These are phyloP conservation scores for Imbricaverruca yamaguchii DNA, from an alignment of 2,888 invertebrate genomes.

Conservation along the genomic window DNA sequence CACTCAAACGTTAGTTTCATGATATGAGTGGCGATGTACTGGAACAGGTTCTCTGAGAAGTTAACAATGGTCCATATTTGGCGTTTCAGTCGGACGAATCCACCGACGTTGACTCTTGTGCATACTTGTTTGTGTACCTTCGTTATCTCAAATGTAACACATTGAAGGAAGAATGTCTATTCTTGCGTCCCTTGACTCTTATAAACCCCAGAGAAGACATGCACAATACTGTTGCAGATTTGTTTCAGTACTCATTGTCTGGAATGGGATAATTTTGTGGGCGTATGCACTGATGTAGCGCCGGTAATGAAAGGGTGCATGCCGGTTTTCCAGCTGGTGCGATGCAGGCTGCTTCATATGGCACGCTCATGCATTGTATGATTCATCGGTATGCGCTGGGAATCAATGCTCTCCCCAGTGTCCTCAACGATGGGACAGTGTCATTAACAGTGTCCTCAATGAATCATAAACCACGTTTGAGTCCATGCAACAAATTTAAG, in stretches of 20 bases:
- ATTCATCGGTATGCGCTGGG: constrained; percentile 25
- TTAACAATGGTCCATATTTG: constrained; percentile 24
- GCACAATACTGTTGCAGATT: neutral
- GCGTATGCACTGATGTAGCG: constrained; percentile 23
- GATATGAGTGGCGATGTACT: constrained; percentile 24
- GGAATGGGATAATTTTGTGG: constrained; percentile 26
- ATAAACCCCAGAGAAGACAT: neutral
- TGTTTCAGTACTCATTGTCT: constrained; percentile 25
- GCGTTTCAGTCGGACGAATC: constrained; percentile 26
- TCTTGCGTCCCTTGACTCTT: neutral
- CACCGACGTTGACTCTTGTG: constrained; percentile 27
- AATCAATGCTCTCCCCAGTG: constrained; percentile 17
- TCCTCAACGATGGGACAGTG: too few relatives aligned
- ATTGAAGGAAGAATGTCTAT: constrained; percentile 25
- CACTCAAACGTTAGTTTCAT: constrained; percentile 22
- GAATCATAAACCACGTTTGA: neutral
- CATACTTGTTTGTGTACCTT: constrained; percentile 25
- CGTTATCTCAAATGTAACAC: constrained; percentile 26
- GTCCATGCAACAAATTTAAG: too few relatives aligned
- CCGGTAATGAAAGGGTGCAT: constrained; percentile 22
- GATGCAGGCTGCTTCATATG: constrained; percentile 23
- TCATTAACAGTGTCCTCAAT: neutral
- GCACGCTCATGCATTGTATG: constrained; percentile 24
- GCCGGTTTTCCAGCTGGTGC: constrained; percentile 16
- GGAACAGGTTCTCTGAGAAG: constrained; percentile 26